These are phyloP conservation scores for Mustela nigripes DNA, from an alignment of 2,113 vertebrate species.

Conservation along the genomic window DNA sequence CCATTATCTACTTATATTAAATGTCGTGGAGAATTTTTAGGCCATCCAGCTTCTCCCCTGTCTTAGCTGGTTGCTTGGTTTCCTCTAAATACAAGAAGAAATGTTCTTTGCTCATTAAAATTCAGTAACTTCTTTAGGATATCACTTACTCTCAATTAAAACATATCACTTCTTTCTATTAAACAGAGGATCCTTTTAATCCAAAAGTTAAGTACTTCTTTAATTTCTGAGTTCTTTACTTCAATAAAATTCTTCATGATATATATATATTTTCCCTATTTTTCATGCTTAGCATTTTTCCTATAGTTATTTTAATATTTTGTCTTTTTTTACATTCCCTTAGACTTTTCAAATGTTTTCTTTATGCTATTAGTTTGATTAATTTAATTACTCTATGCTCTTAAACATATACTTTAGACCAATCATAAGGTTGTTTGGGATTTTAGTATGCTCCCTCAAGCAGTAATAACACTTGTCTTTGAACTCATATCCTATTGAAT, in stretches of 20 bases:
- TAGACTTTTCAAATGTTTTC: background rate
- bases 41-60: background rate
- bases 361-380: background rate
- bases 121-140: background rate
- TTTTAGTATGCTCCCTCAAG: background rate
- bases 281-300: background rate
- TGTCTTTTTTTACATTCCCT: background rate
- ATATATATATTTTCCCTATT: background rate
- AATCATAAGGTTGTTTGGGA: background rate
- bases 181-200: background rate
- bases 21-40: background rate
- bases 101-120: background rate
- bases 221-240: background rate
- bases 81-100: background rate
- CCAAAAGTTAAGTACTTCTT: background rate
- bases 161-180: background rate
- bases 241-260: background rate
- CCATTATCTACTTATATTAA: background rate
- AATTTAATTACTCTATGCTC: background rate
- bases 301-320: background rate
- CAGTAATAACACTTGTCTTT: background rate
- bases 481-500: background rate
- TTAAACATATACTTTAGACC: background rate
- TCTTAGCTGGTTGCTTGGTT: background rate
- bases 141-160: background rate